phyloP scores from a whole-genome alignment of 2,888 invertebrate species.

The Drosophila hawaiiensis region DNA sequence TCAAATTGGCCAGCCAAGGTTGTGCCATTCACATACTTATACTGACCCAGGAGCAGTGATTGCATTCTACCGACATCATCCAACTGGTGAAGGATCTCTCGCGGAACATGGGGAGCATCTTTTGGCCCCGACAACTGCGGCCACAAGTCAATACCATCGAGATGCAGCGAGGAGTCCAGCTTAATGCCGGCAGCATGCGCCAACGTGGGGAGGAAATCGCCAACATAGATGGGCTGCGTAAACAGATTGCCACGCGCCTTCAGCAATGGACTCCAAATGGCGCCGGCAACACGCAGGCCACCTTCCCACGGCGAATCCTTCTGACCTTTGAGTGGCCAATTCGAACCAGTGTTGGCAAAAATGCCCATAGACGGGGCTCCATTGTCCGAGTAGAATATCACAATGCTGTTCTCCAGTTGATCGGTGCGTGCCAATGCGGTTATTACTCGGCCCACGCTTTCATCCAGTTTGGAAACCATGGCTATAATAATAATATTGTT shows the following conservation, averaged over 20 bases:
- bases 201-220: constrained; percentile 94
- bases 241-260: constrained; percentile 86
- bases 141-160: constrained; percentile 91
- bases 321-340: constrained; percentile 91
- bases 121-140: constrained; percentile 86
- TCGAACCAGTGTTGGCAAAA: constrained; percentile 91
- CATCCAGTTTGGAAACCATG: constrained; percentile 93
- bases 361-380: constrained; percentile 92
- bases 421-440: constrained; percentile 88
- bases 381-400: constrained; percentile 95
- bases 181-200: constrained; percentile 78
- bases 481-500: constrained; percentile 86
- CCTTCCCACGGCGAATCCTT: constrained; percentile 95
- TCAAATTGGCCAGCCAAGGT: constrained; percentile 72
- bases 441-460: constrained; percentile 92
- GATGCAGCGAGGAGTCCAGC: constrained; percentile 69
- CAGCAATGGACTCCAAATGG: constrained; percentile 90
- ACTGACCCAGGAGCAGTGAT: constrained; percentile 72
- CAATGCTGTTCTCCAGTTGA: constrained; percentile 92
- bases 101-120: constrained; percentile 84
- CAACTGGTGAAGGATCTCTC: constrained; percentile 90
- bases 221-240: constrained; percentile 90
- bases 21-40: constrained; percentile 83
- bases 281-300: constrained; percentile 91
- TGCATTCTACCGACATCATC: constrained; percentile 87